Conservation (phyloP, 2,797 vertebrate species). For the Neostethus bicornis region DNA sequence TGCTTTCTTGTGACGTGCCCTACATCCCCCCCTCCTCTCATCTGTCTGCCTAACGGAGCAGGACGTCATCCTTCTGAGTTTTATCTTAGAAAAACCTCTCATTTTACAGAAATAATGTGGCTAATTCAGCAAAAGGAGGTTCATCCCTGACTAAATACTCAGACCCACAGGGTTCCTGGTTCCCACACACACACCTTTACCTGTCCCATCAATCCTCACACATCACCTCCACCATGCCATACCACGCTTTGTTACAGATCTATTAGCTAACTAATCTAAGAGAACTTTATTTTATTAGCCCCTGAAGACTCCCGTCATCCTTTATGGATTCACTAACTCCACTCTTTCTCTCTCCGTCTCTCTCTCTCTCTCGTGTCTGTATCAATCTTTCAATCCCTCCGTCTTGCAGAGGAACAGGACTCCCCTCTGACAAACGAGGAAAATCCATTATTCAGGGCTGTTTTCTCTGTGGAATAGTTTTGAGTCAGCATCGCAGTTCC, state of each 20-base stretch:
- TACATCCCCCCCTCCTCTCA: no score
- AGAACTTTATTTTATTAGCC: conserved; percentile 81
- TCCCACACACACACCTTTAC: conserved; percentile 18
- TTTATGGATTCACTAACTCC: conserved; percentile 76
- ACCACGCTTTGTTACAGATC: conserved; percentile 73
- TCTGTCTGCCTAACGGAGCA: no score
- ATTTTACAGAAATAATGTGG: no score
- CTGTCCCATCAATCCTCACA: conserved; percentile 40
- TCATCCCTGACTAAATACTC: conserved; percentile 64
- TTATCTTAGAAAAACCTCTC: no score
- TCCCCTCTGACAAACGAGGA: no score
- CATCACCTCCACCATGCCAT: conserved; percentile 43
- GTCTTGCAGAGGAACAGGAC: no score
- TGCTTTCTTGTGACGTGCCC: no score
- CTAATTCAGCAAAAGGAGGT: no score
- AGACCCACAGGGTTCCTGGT: conserved; percentile 58
- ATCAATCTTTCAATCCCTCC: conserved; percentile 70
- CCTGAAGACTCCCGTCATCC: conserved; percentile 78
- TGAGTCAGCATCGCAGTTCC: no score
- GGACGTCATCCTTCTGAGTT: no score
- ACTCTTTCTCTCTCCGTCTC: conserved; percentile 40
- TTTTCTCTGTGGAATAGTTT: no score
- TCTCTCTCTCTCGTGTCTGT: conserved; percentile 58
- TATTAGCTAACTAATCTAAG: conserved; percentile 82
- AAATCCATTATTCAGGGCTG: no score